A percentile compares a stretch with the other conserved stretches of the same genome.
phyloP scores from a whole-genome alignment of 1,140 invertebrate genomes.

The Pseudomyrmex dendroicus region DNA sequence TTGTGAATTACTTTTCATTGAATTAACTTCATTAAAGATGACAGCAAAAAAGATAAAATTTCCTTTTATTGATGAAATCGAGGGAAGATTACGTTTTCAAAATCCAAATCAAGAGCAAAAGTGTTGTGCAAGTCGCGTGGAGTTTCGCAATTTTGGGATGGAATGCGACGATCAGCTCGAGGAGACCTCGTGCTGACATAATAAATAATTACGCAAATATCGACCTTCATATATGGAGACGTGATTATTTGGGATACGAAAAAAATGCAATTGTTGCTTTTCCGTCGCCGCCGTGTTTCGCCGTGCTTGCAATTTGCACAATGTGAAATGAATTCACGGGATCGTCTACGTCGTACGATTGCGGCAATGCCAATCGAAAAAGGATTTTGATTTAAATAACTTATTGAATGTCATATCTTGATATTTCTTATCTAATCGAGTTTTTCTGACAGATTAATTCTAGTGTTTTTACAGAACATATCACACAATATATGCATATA shows the following conservation, averaged over 20 bases:
- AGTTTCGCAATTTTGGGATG: constrained; percentile 20
- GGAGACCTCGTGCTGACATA: not conserved
- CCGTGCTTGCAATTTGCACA: constrained; percentile 43
- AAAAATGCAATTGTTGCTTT: constrained; percentile 32
- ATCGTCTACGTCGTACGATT: not conserved
- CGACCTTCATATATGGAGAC: constrained; percentile 6
- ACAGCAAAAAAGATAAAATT: too few relatives aligned
- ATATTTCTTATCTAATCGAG: not conserved
- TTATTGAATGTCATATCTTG: not conserved
- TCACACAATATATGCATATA: too few relatives aligned
- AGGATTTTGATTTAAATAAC: not conserved
- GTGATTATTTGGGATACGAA: constrained; percentile 43
- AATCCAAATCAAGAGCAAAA: not conserved
- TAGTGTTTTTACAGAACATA: too few relatives aligned
- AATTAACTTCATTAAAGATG: not conserved
- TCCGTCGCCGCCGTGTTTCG: constrained; percentile 24
- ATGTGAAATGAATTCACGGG: constrained; percentile 45
- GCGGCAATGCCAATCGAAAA: not conserved
- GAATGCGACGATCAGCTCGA: constrained; percentile 40
- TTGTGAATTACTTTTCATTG: not conserved
- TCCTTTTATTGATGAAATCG: too few relatives aligned
- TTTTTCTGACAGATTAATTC: too few relatives aligned
- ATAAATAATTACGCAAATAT: constrained; percentile 50
- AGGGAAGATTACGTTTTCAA: not conserved
- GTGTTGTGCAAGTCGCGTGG: not conserved